Evolutionary conservation across 2,888 invertebrate species (phyloP).

Genomic region (Pilophorus perplexus): DNA sequence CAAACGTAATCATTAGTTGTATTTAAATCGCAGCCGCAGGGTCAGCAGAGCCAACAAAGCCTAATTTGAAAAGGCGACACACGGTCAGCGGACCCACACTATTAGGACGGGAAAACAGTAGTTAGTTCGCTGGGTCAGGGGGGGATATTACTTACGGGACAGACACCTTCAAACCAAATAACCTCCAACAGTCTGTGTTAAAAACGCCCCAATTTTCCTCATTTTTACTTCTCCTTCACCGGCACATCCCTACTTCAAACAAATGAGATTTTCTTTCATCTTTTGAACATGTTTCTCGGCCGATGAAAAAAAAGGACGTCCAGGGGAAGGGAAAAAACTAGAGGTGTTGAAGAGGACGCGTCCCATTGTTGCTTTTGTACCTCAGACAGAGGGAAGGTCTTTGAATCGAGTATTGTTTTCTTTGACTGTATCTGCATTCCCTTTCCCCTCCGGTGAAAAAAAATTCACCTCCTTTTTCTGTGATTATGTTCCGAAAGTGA

Average conservation of each 20-base stretch:
- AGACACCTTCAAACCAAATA: no score
- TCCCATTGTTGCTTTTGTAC: conserved; percentile 10
- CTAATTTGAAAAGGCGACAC: no score
- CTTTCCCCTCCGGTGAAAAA: background rate
- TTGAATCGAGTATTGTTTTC: conserved; percentile 28
- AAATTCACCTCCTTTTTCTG: no score
- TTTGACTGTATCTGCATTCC: conserved; percentile 16
- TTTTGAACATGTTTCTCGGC: background rate
- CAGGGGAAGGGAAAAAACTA: conserved; percentile 1
- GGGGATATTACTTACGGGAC: no score
- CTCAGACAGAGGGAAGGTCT: background rate
- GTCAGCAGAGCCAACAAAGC: no score
- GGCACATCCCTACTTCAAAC: conserved; percentile 6
- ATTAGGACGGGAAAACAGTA: no score
- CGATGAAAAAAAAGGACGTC: background rate
- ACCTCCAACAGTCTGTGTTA: no score
- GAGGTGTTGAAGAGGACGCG: background rate
- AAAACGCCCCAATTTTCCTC: no score
- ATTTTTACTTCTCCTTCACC: background rate
- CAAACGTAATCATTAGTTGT: no score
- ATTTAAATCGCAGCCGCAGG: no score
- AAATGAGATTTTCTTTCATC: conserved; percentile 17
- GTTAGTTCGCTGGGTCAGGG: no score
- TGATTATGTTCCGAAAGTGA: background rate
- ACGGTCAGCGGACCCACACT: no score